Evolutionary conservation across 1,140 invertebrate genomes (phyloP), one percentile per base, ranked within the genome.

Genomic region (Hirudo medicinalis): DNA sequence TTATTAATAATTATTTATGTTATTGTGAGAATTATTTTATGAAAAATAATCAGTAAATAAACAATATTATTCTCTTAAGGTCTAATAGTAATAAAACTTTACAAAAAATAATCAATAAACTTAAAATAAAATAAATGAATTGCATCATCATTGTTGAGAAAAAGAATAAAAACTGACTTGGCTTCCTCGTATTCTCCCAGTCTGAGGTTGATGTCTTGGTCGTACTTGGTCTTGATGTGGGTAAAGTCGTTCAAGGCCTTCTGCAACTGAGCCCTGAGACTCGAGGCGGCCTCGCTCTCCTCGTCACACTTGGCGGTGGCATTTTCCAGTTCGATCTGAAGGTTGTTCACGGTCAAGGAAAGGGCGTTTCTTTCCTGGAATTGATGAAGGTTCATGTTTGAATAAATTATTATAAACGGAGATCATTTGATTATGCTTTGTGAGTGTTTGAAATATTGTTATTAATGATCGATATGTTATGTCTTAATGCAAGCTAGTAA

Each of bases 301-400:
- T 82, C 81, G 73, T 82, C 81, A 74, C 77, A 79, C 40, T 79
- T 78, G 74, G 76, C 78, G 72, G 79, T 80, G 72, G 81, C 72
- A 73, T 76, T 79, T 74, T 82, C 80, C 73, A 80, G 81, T 73
- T 82, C 81, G 70, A 73, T 75, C 75, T 82, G 81, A 25, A 82
- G 77, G 32, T 76, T 77, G 32, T 73, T 74, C 27, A 82, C 74
- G 67, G 78, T 76, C 57, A 72, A 36, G 36, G 57, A 27, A 25
- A 72, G 69, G 54, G 71, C 63, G 29, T 71, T 71, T 27, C 73
- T 66, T 60, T 68, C 70, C 72, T 73, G 69, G 19, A 54, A 53
- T 20, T n/a, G 36, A 68, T 3, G 22, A 15, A 63, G 17, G 17
- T 63, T 25, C 19, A 25, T 63, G 4, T 25, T 25, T 15, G n/a